Percentiles rank a stretch among this genome's conserved stretches.
Evolutionary conservation across 1,140 invertebrate genomes (phyloP).

Genomic region (Drosophila prosaltans): DNA sequence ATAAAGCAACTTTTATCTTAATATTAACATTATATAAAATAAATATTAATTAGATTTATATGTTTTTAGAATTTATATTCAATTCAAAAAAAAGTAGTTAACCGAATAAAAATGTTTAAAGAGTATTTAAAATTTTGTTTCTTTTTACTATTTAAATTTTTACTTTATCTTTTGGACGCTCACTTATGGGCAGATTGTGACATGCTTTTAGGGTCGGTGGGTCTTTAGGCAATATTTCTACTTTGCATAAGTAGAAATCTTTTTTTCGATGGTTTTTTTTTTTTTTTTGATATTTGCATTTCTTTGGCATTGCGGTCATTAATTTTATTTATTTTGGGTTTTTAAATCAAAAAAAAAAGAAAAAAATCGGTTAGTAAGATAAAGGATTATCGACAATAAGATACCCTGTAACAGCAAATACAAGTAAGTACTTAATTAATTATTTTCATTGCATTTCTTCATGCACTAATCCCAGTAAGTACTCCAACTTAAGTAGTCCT

Average conservation of each 20-base stretch:
- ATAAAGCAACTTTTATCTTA: too few relatives aligned
- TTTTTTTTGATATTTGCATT: slow-evolving; percentile 73
- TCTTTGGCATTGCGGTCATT: slow-evolving; percentile 75
- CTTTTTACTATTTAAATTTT: background rate
- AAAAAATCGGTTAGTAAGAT: background rate
- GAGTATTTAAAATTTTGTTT: background rate
- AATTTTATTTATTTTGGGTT: slow-evolving; percentile 74
- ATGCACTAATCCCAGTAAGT: too few relatives aligned
- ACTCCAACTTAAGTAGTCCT: too few relatives aligned
- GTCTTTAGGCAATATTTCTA: slow-evolving; percentile 80
- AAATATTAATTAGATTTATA: too few relatives aligned
- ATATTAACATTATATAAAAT: too few relatives aligned
- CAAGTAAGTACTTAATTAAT: too few relatives aligned
- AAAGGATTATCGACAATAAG: background rate
- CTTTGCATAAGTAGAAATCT: slow-evolving; percentile 82
- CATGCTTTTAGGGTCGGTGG: slow-evolving; percentile 75
- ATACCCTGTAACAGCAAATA: background rate
- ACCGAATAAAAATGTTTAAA: too few relatives aligned
- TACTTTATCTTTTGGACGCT: slow-evolving; percentile 10
- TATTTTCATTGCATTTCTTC: too few relatives aligned
- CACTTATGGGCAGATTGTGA: slow-evolving; percentile 65
- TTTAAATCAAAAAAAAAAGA: slow-evolving; percentile 41
- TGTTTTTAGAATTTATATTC: too few relatives aligned
- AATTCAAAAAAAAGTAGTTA: too few relatives aligned
- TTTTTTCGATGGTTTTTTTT: slow-evolving; percentile 45